Evolutionary conservation across 2,797 vertebrate species (phyloP), one percentile per base, ranked within the genome.

Genomic region (Leontocebus nigricollis): DNA sequence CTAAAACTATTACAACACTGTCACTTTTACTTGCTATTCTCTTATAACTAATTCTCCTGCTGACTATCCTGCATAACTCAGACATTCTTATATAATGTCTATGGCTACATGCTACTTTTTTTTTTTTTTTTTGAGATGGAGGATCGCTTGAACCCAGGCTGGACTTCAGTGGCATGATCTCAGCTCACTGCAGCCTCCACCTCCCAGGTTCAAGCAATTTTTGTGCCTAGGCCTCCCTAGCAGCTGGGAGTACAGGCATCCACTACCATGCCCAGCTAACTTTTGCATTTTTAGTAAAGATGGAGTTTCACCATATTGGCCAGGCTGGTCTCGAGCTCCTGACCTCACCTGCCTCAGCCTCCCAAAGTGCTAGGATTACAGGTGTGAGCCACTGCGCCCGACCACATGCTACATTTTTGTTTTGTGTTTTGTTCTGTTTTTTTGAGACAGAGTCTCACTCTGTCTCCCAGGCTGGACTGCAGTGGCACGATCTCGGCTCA

Each of bases 1-100:
- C 30, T 81, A 76, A 95, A 88, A 90, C 64, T 85, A 19, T 73
- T 84, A 24, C 0, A 52, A 41, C 81, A 50, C 76, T 89, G 11
- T 95, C 17, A 9, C 57, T 95, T 95, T 93, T 93, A 84, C 46
- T 95, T 93, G 26, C 17, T 94, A 3, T 89, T 93, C 96, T 95
- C 6, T 88, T 88, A 10, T 84, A 91, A 85, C 77, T 92, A 64
- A 39, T 72, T 96, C 95, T 97, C 44, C 80, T 95, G n/a, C 46
- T 94, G 26, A 70, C 30, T 84, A 19, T 95, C 92, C 46, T 96
- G 33, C 19, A 52, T 87, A 90, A 87, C 4, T 80, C 57, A 96
- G 50, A 80, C 17, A 67, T 75, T 84, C 46, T 90, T 85, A 82
- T 76, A 59, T 87, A 64, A 50, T 93, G 39, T 79, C 90, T 94